Evolutionary conservation across 2,888 invertebrate species (phyloP).

Genomic region (Dynastes grantii): DNA sequence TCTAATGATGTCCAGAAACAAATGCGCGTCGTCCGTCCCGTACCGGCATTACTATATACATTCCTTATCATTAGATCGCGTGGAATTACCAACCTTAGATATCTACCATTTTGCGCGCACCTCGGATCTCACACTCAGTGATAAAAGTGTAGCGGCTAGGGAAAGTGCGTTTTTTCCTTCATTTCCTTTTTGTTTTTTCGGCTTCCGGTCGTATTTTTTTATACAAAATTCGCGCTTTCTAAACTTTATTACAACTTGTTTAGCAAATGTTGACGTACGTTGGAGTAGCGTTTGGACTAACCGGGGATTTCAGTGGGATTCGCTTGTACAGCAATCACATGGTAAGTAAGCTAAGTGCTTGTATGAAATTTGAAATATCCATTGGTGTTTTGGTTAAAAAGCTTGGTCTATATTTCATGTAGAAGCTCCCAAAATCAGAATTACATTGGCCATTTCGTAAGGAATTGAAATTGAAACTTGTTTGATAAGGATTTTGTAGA

Average conservation of each 20-base stretch:
- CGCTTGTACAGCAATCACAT: neutral
- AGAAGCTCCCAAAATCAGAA: no score
- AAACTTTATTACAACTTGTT: neutral
- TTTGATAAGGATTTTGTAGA: no score
- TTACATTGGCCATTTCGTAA: no score
- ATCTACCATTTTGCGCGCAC: slow-evolving; percentile 25
- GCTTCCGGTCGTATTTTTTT: neutral
- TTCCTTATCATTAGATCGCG: slow-evolving; percentile 44
- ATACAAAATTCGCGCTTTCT: neutral
- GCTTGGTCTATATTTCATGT: no score
- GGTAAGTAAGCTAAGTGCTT: slow-evolving; percentile 8
- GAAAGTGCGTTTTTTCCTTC: slow-evolving; percentile 19
- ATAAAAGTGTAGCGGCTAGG: slow-evolving; percentile 9
- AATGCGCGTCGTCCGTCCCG: slow-evolving; percentile 14
- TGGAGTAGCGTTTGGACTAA: neutral
- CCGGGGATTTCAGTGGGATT: neutral
- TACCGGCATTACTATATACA: slow-evolving; percentile 20
- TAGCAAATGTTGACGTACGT: slow-evolving; percentile 6
- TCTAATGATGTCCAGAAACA: slow-evolving; percentile 1
- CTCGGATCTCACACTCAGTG: slow-evolving; percentile 20
- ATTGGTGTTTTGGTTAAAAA: no score
- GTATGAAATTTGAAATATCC: neutral
- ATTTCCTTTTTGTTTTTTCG: slow-evolving; percentile 18
- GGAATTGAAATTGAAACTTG: no score
- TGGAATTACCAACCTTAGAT: slow-evolving; percentile 25